Base-by-base conservation (phyloP, 1,140 invertebrate genomes). In the Aphidius ervi region DNA sequence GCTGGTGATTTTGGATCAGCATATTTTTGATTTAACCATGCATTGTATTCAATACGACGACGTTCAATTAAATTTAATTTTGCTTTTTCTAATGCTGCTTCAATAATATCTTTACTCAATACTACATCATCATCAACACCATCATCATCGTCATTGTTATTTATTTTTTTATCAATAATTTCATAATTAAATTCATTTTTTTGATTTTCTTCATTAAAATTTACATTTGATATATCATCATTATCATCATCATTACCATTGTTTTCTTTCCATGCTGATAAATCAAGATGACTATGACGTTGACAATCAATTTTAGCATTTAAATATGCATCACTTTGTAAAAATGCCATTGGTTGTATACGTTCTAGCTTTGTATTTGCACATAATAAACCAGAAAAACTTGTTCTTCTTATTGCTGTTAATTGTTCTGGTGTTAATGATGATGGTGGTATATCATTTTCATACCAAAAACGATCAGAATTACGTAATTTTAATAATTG, bases 381-480 rank as follows among this genome's bases (percentile, higher is more conserved):
- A 72, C 95, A 98, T 1, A 98, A 79, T 2, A 97, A 80, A 9
- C 91, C 86, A 1, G 92, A 87, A 2, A 98, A 75, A 1, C 88
- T 88, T 0, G 89, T 86, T 74, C 93, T 93, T 61, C 92, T 85
- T 46, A 98, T 88, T 65, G 96, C 92, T 52, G 86, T 83, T 2
- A 99, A 79, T 77, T 99, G 97, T 53, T 88, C 87, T 58, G 84
- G 69, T 6, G 82, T 88, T 63, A 97, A 86, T 6, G 92, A 88
- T 2, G 93, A 93, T 0, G 94, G 94, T 0, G 93, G 92, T 40
- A 96, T 84, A 71, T 97, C 94, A 71, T 97, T 97, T 77, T 97
- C 94, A 68, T 95, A 97, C 93, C 94, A 98, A 70, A 95, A 97
- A 59, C 95, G 84, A 80, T 95, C 93, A 43, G 91, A 90, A 67